Evolutionary conservation across 2,113 vertebrate species (phyloP), one percentile per base, ranked within the genome.

Genomic region (Fulica atra): DNA sequence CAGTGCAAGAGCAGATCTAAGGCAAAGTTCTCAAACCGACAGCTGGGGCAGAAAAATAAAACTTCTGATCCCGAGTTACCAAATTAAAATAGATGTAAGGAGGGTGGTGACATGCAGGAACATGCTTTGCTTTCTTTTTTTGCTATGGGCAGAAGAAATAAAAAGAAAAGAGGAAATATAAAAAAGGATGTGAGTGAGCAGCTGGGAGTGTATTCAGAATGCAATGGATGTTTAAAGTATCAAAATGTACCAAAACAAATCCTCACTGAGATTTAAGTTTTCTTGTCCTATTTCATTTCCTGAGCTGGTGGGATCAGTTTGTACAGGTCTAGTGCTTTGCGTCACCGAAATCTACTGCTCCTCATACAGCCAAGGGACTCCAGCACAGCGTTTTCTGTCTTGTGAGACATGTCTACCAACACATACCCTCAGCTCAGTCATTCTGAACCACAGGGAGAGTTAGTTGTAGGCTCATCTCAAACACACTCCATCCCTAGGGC

Each of bases 371-470:
- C 48, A 17, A 66, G 36, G 61, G 72, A 44, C 50, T 46, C 25
- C 31, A 79, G 42, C 79, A 38, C 11, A 14, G 4, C 14, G 33
- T 56, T 81, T 46, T 63, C 35, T 73, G 44, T n/a, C 57, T n/a
- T 54, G 48, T 11, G 26, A 79, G 53, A 60, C 46, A 1, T 6
- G 14, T 24, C 46, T 59, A 40, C 65, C 29, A 60, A 35, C 57
- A 44, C 2, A 2, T 1, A 11, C 17, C 10, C 42, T 13, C 3
- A 4, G 3, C 56, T 29, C 61, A 31, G 26, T 6, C 42, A 7
- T 31, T 38, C 66, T 35, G 26, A 91, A 56, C 4, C 66, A 54
- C n/a, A 20, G 48, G 48, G 48, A 33, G 40, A 28, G 63, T 1
- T 23, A 10, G 15, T 17, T 54, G 54, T 3, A 63, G 61, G 35